Evolutionary conservation across 2,113 vertebrate genomes (phyloP).

Genomic region (Tylochromis polylepis): DNA sequence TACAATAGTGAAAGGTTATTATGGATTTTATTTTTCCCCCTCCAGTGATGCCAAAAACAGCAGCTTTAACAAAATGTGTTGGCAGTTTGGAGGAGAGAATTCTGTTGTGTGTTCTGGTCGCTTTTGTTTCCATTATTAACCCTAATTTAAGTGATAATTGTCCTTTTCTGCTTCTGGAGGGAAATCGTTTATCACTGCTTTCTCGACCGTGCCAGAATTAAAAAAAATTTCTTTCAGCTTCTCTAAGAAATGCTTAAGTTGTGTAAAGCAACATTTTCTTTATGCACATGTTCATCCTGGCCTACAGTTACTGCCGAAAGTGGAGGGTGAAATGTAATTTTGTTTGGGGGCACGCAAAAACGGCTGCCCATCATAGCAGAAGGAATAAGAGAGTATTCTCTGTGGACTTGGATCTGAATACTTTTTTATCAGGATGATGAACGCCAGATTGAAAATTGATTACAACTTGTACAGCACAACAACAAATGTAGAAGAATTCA

Average conservation of each 20-base stretch:
- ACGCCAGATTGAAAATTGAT: neutral
- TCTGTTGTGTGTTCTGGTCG: neutral
- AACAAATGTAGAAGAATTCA: neutral
- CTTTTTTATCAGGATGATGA: neutral
- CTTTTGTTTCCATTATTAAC: neutral
- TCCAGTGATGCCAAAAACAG: neutral
- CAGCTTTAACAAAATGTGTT: neutral
- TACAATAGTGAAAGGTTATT: neutral
- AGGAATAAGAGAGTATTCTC: neutral
- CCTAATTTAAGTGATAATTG: neutral
- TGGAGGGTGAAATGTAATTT: neutral
- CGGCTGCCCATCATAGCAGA: neutral
- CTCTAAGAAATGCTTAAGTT: neutral
- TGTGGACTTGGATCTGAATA: neutral
- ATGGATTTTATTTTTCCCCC: accelerated
- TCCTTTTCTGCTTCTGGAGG: neutral
- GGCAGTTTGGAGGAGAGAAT: neutral
- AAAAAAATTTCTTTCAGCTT: neutral
- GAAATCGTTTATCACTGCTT: neutral
- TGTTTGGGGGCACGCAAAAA: neutral
- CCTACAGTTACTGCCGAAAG: neutral
- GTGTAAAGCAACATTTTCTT: neutral
- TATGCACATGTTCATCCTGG: neutral
- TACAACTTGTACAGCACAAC: neutral
- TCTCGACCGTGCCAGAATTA: neutral